Evolutionary conservation across 2,113 vertebrate genomes (phyloP).

Genomic region (Caretta caretta): DNA sequence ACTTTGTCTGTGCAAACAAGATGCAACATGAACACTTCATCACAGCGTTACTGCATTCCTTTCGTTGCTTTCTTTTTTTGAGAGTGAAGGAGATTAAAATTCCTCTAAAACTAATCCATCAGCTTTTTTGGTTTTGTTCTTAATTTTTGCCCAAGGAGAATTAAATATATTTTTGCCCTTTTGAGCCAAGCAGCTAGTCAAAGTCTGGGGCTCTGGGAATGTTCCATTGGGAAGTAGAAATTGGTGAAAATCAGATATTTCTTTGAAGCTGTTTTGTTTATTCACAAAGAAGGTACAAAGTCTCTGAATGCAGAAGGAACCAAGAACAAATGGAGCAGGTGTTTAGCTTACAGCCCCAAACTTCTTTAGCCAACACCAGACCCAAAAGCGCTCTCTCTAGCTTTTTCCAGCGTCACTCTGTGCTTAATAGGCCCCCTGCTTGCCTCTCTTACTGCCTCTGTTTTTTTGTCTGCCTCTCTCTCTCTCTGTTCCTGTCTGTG

Average conservation of each 20-base stretch:
- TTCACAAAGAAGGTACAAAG: background rate
- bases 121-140: background rate
- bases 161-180: background rate
- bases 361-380: background rate
- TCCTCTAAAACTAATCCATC: background rate
- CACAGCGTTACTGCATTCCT: background rate
- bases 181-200: background rate
- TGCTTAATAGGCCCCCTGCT: background rate
- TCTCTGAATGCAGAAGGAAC: background rate
- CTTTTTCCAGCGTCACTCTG: background rate
- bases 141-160: background rate
- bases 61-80: background rate
- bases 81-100: background rate
- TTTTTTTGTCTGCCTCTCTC: background rate
- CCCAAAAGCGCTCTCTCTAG: background rate
- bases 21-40: background rate
- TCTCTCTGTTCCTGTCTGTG: background rate
- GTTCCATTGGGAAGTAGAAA: background rate
- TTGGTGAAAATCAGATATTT: background rate
- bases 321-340: background rate
- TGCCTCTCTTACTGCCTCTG: background rate
- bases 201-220: background rate
- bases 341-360: background rate
- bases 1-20: conserved; percentile 4
- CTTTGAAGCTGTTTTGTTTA: background rate